A percentile compares a stretch with the other conserved stretches of the same genome.
Conservation (phyloP, 1,140 invertebrate species). For the Drosophila nigromelanica region DNA sequence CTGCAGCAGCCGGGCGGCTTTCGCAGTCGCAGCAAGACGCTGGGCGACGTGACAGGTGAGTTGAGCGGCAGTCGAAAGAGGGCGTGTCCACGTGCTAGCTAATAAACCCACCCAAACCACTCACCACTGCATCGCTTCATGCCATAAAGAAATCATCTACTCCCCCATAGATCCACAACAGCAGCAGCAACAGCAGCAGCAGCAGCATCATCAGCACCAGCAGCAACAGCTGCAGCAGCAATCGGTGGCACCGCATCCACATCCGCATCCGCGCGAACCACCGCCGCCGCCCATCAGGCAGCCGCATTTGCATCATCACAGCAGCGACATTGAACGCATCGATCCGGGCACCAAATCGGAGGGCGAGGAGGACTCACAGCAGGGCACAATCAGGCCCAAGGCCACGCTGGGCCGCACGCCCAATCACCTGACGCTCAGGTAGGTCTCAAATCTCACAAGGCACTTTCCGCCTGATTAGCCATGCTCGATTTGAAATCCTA, state of each 20-base stretch:
- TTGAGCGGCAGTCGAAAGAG: constrained; percentile 4
- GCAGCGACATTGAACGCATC: constrained; percentile 85
- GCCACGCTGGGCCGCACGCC: constrained; percentile 93
- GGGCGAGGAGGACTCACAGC: constrained; percentile 92
- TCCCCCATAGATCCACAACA: constrained; percentile 67
- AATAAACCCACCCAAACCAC: constrained; percentile 34
- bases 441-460: constrained; percentile 47
- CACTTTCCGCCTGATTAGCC: not conserved
- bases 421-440: constrained; percentile 95
- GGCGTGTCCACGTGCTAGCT: constrained; percentile 9
- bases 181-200: constrained; percentile 49
- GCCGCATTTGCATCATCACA: constrained; percentile 77
- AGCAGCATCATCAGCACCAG: constrained; percentile 55
- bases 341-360: constrained; percentile 93
- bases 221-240: constrained; percentile 49
- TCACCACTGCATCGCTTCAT: constrained; percentile 52
- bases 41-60: constrained; percentile 92
- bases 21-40: constrained; percentile 93
- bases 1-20: constrained; percentile 86
- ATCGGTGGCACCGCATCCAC: constrained; percentile 45
- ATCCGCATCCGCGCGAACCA: constrained; percentile 73
- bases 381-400: constrained; percentile 87
- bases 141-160: constrained; percentile 65
- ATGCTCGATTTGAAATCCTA: not conserved
- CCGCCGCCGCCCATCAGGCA: constrained; percentile 72